A percentile compares a stretch with the other conserved stretches of the same genome.
Evolutionary conservation across 2,888 invertebrate genomes (phyloP).

Genomic region (Apodemia hepburni): DNA sequence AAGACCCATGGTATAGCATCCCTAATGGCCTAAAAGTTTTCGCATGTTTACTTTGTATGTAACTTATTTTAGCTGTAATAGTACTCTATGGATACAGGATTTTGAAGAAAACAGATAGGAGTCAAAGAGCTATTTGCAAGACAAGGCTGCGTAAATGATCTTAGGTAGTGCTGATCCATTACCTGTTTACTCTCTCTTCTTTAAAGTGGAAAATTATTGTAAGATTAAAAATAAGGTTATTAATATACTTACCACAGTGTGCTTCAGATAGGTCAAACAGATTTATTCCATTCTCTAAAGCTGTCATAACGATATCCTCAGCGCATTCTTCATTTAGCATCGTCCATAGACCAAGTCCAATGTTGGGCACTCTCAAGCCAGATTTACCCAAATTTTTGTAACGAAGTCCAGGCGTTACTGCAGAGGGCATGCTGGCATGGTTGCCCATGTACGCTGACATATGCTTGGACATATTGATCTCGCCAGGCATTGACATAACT

Average conservation of each 20-base stretch:
- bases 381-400: slow-evolving; percentile 97
- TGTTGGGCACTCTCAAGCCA: slow-evolving; percentile 95
- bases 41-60: too few relatives aligned
- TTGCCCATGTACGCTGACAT: slow-evolving; percentile 75
- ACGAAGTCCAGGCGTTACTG: slow-evolving; percentile 89
- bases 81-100: too few relatives aligned
- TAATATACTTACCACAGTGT: slow-evolving; percentile 83
- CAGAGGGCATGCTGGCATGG: slow-evolving; percentile 82
- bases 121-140: too few relatives aligned
- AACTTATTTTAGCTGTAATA: too few relatives aligned
- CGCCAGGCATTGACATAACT: slow-evolving; percentile 39
- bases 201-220: too few relatives aligned
- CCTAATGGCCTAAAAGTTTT: too few relatives aligned
- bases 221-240: not conserved
- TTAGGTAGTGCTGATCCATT: too few relatives aligned
- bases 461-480: slow-evolving; percentile 63
- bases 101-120: too few relatives aligned
- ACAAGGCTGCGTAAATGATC: too few relatives aligned
- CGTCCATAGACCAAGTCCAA: slow-evolving; percentile 96
- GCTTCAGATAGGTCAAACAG: slow-evolving; percentile 98
- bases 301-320: slow-evolving; percentile 94
- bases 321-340: slow-evolving; percentile 92
- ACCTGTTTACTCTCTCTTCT: too few relatives aligned
- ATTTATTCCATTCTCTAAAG: slow-evolving; percentile 97
- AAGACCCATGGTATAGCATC: too few relatives aligned